Conservation (phyloP, 2,888 invertebrate species). For the Nemurella pictetii region DNA sequence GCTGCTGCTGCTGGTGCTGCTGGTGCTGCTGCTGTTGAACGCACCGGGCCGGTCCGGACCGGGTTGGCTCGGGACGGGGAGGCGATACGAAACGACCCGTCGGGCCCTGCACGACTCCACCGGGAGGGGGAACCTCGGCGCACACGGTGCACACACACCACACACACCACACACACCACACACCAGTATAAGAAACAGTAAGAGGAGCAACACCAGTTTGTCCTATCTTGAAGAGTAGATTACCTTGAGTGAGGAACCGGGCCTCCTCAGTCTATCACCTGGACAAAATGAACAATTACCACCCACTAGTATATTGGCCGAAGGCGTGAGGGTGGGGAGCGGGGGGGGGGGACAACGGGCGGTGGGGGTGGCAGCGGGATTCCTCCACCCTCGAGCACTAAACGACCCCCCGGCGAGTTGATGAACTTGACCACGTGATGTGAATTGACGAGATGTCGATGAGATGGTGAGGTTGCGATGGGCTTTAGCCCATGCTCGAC, state of each 20-base stretch:
- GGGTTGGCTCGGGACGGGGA: not conserved
- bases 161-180: not conserved
- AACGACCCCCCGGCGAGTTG: not conserved
- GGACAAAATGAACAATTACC: conserved; percentile 32
- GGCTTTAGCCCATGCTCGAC: not conserved
- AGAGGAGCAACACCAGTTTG: not conserved
- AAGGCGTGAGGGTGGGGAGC: not conserved
- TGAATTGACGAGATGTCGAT: not conserved
- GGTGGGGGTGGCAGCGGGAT: not conserved
- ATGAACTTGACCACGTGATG: not conserved
- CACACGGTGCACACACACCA: no score
- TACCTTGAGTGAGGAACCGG: conserved; percentile 39
- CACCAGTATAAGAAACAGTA: not conserved
- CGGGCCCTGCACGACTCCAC: not conserved
- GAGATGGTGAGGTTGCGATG: not conserved
- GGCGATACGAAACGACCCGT: not conserved
- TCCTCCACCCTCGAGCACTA: not conserved
- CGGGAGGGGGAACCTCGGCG: not conserved
- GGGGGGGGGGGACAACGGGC: not conserved
- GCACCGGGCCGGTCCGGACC: no score
- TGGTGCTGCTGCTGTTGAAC: no score
- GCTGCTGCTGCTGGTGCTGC: no score
- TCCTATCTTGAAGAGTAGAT: conserved; percentile 32
- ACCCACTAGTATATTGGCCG: conserved; percentile 26
- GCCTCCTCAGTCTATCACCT: conserved; percentile 31